These are phyloP conservation scores for Betta splendens DNA, from an alignment of 2,797 vertebrate species.

Conservation along the genomic window DNA sequence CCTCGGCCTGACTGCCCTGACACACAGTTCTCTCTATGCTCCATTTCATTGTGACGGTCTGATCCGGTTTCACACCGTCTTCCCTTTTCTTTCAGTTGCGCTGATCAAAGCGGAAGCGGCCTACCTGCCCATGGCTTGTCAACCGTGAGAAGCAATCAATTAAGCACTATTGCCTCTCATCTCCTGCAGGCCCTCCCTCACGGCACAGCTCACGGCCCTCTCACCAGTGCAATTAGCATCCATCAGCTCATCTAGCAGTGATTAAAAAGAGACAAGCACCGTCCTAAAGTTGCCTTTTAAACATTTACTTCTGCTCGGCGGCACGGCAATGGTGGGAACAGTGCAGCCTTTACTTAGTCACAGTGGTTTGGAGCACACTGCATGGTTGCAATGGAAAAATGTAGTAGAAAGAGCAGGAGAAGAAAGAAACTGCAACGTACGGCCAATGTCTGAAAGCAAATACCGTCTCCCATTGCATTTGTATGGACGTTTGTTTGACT, in stretches of 20 bases:
- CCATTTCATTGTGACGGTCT: conserved; percentile 60
- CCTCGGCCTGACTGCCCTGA: conserved; percentile 41
- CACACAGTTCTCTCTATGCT: conserved; percentile 50
- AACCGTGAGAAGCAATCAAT: conserved; percentile 67
- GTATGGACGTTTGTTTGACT: conserved; percentile 11
- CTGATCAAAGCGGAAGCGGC: conserved; percentile 60
- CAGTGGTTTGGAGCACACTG: conserved; percentile 45
- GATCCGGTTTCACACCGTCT: conserved; percentile 59
- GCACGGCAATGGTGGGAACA: conserved; percentile 20
- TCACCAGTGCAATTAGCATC: conserved; percentile 21
- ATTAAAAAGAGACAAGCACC: conserved; percentile 34
- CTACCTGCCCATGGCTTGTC: conserved; percentile 58
- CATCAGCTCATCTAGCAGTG: conserved; percentile 28
- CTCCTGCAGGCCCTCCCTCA: conserved; percentile 31
- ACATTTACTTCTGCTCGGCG: conserved; percentile 17
- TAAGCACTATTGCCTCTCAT: conserved; percentile 64
- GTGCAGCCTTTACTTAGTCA: conserved; percentile 34
- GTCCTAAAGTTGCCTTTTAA: conserved; percentile 39
- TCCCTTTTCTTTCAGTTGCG: conserved; percentile 50
- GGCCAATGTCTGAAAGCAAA: conserved; percentile 16
- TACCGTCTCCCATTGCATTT: conserved; percentile 8
- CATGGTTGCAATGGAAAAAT: conserved; percentile 36
- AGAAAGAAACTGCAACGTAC: conserved; percentile 15
- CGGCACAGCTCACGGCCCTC: conserved; percentile 29
- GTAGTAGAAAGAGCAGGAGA: background rate